Evolutionary conservation across 2,797 vertebrate genomes (phyloP).

Genomic region (Spatula versicolor): DNA sequence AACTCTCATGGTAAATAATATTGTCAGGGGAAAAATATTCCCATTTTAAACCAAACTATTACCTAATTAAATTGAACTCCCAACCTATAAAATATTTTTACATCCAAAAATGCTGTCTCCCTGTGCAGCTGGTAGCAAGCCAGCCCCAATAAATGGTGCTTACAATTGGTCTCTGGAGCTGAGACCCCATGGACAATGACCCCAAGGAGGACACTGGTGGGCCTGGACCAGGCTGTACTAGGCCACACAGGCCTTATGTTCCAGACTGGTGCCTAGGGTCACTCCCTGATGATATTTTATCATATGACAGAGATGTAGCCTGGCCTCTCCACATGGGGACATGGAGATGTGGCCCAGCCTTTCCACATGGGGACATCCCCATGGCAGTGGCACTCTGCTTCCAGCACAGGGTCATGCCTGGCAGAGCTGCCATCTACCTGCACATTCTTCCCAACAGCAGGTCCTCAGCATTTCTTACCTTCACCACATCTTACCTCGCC

Average conservation of each 20-base stretch:
- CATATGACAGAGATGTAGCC: background rate
- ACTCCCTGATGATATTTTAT: no score
- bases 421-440: background rate
- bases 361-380: rapidly evolving
- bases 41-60: background rate
- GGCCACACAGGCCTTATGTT: no score
- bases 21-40: background rate
- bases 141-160: background rate
- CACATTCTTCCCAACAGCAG: rapidly evolving
- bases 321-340: rapidly evolving
- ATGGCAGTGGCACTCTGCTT: background rate
- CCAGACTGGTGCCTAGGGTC: no score
- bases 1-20: background rate
- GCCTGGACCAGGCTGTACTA: no score
- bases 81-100: background rate
- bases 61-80: background rate
- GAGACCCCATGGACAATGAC: background rate
- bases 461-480: background rate
- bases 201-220: background rate
- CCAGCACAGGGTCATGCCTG: background rate
- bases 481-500: background rate
- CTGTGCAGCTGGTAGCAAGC: background rate
- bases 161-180: background rate
- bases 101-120: background rate
- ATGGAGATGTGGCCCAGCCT: background rate